These are phyloP conservation scores for Tachuris rubrigastra DNA, from an alignment of 2,113 vertebrate species.

Conservation along the genomic window DNA sequence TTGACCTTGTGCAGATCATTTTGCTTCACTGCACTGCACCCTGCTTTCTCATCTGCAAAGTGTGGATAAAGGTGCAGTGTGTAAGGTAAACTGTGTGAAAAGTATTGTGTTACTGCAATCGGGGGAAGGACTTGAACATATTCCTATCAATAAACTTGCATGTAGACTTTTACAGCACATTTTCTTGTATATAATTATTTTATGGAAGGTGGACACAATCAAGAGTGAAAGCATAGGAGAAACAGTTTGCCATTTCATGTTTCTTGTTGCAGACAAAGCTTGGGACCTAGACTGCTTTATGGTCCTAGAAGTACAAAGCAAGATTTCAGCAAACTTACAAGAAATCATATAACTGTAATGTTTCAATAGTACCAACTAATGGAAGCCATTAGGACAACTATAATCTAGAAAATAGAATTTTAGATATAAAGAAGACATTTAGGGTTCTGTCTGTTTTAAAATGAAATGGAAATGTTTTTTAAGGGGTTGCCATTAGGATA, in stretches of 20 bases:
- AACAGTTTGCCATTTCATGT: not conserved
- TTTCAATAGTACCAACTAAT: not conserved
- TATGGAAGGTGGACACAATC: not conserved
- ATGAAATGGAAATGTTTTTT: not conserved
- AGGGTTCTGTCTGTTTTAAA: slow-evolving; percentile 3
- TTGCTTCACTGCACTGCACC: not conserved
- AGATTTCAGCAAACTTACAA: not conserved
- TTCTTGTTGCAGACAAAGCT: not conserved
- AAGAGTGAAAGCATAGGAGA: not conserved
- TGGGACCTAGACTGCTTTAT: not conserved
- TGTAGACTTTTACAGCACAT: not conserved
- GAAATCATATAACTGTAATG: not conserved
- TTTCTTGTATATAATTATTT: not conserved
- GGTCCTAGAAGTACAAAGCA: not conserved
- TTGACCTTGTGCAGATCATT: not conserved
- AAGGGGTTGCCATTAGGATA: slow-evolving; percentile 14
- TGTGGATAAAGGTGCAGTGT: not conserved
- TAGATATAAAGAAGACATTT: slow-evolving; percentile 1
- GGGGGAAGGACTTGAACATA: not conserved
- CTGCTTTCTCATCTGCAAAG: not conserved
- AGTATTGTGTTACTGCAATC: not conserved
- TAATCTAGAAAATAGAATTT: not conserved
- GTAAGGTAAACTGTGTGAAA: not conserved
- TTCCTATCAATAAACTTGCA: not conserved
- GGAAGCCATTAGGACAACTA: not conserved